phyloP scores from a whole-genome alignment of 2,797 vertebrate species.

The Gobio occitaniae region DNA sequence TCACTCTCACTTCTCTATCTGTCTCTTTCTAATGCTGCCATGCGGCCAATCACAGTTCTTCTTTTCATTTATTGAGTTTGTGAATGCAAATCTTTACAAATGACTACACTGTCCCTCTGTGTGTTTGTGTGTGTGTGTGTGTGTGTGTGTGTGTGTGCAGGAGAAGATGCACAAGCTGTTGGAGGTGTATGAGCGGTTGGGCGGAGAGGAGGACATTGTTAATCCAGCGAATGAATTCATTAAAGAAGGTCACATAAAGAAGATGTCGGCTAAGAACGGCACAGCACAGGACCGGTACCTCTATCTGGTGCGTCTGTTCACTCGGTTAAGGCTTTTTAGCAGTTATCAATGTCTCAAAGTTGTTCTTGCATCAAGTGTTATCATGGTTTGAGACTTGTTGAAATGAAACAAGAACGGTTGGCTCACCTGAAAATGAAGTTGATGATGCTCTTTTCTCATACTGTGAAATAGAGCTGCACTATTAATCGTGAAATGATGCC shows the following conservation, averaged over 20 bases:
- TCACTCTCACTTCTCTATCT: conserved; percentile 24
- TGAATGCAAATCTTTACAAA: background rate
- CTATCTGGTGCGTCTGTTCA: conserved; percentile 86
- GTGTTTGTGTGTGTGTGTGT: background rate
- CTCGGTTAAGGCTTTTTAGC: background rate
- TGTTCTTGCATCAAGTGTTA: background rate
- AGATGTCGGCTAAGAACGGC: conserved; percentile 96
- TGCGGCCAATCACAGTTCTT: background rate
- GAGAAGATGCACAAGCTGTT: conserved; percentile 98
- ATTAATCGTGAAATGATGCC: no score
- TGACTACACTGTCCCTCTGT: background rate
- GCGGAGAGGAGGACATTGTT: conserved; percentile 96
- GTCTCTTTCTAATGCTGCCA: background rate
- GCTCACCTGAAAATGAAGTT: no score
- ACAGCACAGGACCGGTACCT: conserved; percentile 94
- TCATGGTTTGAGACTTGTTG: background rate
- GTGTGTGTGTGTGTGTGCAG: conserved; percentile 68
- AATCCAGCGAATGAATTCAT: conserved; percentile 98
- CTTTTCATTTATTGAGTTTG: background rate
- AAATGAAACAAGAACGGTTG: no score
- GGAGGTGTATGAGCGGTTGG: conserved; percentile 93
- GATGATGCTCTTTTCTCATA: no score
- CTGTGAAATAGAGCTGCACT: no score
- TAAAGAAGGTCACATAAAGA: conserved; percentile 97
- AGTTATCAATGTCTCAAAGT: no score